Evolutionary conservation across 2,113 vertebrate genomes (phyloP).

Genomic region (Varanus komodoensis): DNA sequence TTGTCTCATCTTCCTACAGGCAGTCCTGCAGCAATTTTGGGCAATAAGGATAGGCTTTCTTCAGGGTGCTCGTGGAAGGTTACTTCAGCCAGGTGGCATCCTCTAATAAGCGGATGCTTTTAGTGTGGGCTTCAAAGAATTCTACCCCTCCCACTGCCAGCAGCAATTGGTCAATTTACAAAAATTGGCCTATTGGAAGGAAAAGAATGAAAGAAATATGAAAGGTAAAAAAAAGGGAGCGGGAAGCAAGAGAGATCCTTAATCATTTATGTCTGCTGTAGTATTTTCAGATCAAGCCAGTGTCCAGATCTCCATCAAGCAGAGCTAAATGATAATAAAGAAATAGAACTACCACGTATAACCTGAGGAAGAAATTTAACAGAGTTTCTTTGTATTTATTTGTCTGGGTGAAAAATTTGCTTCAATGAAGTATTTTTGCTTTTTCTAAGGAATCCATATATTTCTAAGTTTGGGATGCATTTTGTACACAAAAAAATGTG

Average conservation of each 20-base stretch:
- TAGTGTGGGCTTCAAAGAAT: slow-evolving; percentile 28
- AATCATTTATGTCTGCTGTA: not conserved
- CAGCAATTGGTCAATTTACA: slow-evolving; percentile 29
- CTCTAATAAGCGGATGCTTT: slow-evolving; percentile 28
- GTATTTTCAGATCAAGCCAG: not conserved
- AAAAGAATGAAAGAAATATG: not conserved
- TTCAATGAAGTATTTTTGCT: too few relatives aligned
- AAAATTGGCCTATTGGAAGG: slow-evolving; percentile 18
- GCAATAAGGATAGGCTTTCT: slow-evolving; percentile 1
- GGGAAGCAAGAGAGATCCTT: not conserved
- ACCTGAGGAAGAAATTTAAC: not conserved
- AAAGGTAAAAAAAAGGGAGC: not conserved
- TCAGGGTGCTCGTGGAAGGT: not conserved
- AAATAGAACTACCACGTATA: too few relatives aligned
- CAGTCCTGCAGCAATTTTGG: not conserved
- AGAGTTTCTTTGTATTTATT: too few relatives aligned
- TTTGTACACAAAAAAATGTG: too few relatives aligned
- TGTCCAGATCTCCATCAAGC: not conserved
- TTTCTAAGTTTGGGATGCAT: too few relatives aligned
- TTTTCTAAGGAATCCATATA: too few relatives aligned
- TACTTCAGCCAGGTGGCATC: not conserved
- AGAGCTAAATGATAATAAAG: not conserved
- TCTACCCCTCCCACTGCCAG: not conserved
- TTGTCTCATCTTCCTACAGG: slow-evolving; percentile 15
- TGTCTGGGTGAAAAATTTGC: too few relatives aligned